These are phyloP conservation scores for Solea solea DNA, from an alignment of 2,113 vertebrate genomes.

Conservation along the genomic window DNA sequence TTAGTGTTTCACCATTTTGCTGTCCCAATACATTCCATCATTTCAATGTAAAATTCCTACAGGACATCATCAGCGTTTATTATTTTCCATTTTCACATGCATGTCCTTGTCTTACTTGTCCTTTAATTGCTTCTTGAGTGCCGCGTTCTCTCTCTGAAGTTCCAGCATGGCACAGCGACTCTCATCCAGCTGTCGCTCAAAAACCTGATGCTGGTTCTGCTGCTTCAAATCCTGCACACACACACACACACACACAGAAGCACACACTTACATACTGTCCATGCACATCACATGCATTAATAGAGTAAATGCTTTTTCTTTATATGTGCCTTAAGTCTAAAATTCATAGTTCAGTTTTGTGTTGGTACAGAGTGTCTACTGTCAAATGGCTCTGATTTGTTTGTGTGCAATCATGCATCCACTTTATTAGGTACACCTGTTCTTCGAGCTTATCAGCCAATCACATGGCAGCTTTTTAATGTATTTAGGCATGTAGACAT, in stretches of 20 bases:
- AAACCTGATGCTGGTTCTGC: conserved; percentile 84
- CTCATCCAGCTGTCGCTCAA: conserved; percentile 82
- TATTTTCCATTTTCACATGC: neutral
- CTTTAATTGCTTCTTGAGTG: conserved; percentile 83
- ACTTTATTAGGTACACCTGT: too few species aligned
- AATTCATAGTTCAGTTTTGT: conserved; percentile 7
- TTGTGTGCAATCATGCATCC: neutral
- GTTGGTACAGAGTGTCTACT: neutral
- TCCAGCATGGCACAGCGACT: conserved; percentile 81
- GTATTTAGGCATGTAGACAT: too few species aligned
- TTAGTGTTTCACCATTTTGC: too few species aligned
- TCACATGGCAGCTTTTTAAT: too few species aligned
- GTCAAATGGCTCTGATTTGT: too few species aligned
- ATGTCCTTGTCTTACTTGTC: conserved; percentile 52
- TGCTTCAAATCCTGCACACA: conserved; percentile 84
- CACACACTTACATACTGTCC: conserved; percentile 1
- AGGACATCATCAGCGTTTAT: neutral
- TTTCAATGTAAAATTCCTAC: neutral
- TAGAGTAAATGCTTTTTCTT: neutral
- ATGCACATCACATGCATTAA: neutral
- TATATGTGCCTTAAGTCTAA: neutral
- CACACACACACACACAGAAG: conserved; percentile 16
- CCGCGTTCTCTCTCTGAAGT: conserved; percentile 86
- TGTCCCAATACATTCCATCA: neutral
- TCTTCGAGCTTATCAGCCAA: too few species aligned